Base-by-base conservation (phyloP, 2,797 vertebrate species). In the Ctenosaura bakeri region DNA sequence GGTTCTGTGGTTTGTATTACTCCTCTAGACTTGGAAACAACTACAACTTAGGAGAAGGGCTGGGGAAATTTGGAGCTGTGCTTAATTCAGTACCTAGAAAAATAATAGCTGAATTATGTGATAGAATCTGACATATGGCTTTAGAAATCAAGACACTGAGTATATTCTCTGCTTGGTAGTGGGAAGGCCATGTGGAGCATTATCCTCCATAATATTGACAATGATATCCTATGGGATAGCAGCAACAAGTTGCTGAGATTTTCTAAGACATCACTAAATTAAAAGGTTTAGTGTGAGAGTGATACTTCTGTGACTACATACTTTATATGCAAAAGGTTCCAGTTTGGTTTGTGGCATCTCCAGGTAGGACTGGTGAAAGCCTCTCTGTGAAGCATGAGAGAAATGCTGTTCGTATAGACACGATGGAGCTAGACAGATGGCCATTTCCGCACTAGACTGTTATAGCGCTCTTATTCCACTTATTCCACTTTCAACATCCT, bases 31-130 rank as follows among this genome's bases (percentile, higher is more conserved):
- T 5, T 2, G 80, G 0, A 59, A 1, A n/a, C 6, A 3, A 77
- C 42, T 18, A n/a, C 24, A 0, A 79, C 46, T 95, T 83, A 94
- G 93, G 66, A 1, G 14, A 38, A 16, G 46, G 0, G 0, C 18
- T n/a, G 4, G 18, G 1, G 0, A 62, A 22, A 38, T 4, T 3
- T 0, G 0, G 71, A 0, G 0, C 12, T 0, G 10, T 1, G 16
- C 52, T 0, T 0, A 16, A 0, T 22, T 83, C 1, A 7, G 0
- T 6, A 22, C 1, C 8, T 0, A 1, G 4, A 16, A 20, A 29
- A 3, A 1, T 71, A n/a, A 8, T 38, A 32, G 18, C 12, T 38
- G 50, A 42, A 78, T 2, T 32, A 26, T 59, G 50, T 86, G 74
- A 78, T 4, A 77, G 73, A 38, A 26, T 22, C n/a, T 29, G 4